Base-by-base conservation (phyloP, 2,113 vertebrate genomes). In the Smithornis capensis region DNA sequence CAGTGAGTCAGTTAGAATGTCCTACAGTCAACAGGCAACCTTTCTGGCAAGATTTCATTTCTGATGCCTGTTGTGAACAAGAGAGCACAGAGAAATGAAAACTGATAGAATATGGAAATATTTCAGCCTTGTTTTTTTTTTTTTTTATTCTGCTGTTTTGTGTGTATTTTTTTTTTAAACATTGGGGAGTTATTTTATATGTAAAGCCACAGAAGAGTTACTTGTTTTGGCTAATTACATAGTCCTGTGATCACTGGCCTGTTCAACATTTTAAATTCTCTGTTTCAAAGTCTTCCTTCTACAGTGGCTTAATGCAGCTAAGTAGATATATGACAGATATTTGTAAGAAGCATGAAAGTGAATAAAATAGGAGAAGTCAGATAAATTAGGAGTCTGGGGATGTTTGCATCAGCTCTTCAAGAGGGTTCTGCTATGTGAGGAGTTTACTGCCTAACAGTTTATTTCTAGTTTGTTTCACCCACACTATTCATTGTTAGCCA, bases 331-430 rank as follows among this genome's bases (percentile, higher is more conserved):
- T 93, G 94, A 87, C 89, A 97, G 91, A 96, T 95, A 94, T 81
- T 94, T 86, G 56, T 90, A 96, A 95, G 75, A 92, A 93, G 96
- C 94, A 92, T 90, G 87, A 96, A 97, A 97, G 91, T 96, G 96
- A 97, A 97, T 95, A 96, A 97, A 97, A 95, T 64, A 93, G 83
- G 77, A 93, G 89, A 91, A 97, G 91, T 81, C 85, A 92, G 86
- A 96, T 93, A 97, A 97, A 96, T 97, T 93, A 96, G 94, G 91
- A 95, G 92, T 97, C 95, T 87, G 21, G 96, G 80, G 92, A 97
- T 89, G 73, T 90, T 87, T 93, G 76, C 47, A 62, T 45, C 10
- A 6, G 37, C 14, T 63, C 35, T 95, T 92, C 87, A 92, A 80
- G 75, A 92, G 44, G 52, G 15, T 83, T 96, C 40, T 96, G 70